These are phyloP conservation scores for Falcunculus frontatus DNA, from an alignment of 2,113 vertebrate genomes.

Conservation along the genomic window DNA sequence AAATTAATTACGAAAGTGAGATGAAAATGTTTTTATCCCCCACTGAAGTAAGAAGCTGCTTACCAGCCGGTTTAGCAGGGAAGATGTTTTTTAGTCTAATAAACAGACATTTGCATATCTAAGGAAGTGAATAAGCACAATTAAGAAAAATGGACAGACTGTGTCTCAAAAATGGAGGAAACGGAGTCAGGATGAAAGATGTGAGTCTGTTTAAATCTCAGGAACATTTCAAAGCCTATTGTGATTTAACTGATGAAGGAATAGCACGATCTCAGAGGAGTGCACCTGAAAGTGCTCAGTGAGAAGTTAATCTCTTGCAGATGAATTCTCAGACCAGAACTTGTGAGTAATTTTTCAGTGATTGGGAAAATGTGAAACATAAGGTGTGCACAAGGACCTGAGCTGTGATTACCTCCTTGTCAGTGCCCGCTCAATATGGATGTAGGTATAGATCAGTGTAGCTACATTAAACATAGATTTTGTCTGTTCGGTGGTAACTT, in stretches of 20 bases:
- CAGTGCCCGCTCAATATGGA: not conserved
- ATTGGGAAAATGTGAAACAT: not conserved
- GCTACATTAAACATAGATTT: not conserved
- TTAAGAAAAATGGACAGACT: constrained; percentile 13
- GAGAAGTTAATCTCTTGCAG: not conserved
- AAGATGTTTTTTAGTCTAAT: not conserved
- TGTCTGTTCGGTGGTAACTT: not conserved
- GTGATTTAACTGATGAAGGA: not conserved
- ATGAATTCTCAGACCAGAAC: not conserved
- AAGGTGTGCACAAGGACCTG: not conserved
- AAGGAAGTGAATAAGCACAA: not conserved
- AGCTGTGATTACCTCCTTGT: not conserved
- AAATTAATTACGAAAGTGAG: not conserved
- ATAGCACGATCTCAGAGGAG: not conserved
- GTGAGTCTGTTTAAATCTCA: not conserved
- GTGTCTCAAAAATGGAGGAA: not conserved
- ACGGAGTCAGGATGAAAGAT: not conserved
- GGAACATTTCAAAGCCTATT: not conserved
- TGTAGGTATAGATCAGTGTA: not conserved
- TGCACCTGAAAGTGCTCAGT: not conserved
- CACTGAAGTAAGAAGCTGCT: constrained; percentile 5
- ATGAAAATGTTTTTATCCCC: not conserved
- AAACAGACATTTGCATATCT: constrained; percentile 36
- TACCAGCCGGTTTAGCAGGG: not conserved
- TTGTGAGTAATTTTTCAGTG: not conserved